A percentile compares a stretch with the other conserved stretches of the same genome.
Conservation (phyloP, 2,797 vertebrate genomes). For the Cottoperca gobio region DNA sequence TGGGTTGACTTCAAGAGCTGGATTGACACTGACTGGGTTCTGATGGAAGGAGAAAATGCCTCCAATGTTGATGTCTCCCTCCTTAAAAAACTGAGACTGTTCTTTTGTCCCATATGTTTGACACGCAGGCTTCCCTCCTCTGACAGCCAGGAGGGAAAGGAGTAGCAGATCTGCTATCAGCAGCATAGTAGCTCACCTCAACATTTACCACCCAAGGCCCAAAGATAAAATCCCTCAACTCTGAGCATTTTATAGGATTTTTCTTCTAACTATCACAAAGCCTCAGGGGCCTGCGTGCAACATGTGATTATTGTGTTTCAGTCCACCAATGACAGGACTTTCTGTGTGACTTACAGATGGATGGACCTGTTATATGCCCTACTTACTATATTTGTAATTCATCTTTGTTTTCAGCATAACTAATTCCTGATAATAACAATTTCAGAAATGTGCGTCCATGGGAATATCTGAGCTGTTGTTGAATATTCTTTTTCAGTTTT, state of each 20-base stretch:
- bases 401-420: constrained; percentile 13
- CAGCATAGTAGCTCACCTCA: constrained; percentile 68
- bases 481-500: neutral
- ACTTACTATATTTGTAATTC: neutral
- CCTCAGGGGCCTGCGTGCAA: constrained; percentile 2
- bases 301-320: constrained; percentile 11
- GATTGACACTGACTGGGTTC: constrained; percentile 76
- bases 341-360: constrained; percentile 36
- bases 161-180: constrained; percentile 66
- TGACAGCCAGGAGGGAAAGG: constrained; percentile 61
- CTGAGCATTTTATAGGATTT: constrained; percentile 61
- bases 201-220: constrained; percentile 16
- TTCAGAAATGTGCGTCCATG: neutral
- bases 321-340: constrained; percentile 53
- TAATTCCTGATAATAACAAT: neutral
- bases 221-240: constrained; percentile 1
- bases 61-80: constrained; percentile 84
- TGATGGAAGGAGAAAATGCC: constrained; percentile 87
- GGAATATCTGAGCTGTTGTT: neutral
- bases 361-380: constrained; percentile 21
- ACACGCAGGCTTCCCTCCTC: constrained; percentile 70
- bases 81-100: constrained; percentile 81
- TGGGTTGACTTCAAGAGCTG: constrained; percentile 72
- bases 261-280: constrained; percentile 26
- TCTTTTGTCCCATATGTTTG: constrained; percentile 79